phyloP scores from a whole-genome alignment of 2,888 invertebrate species.

The Druceiella hillmani region DNA sequence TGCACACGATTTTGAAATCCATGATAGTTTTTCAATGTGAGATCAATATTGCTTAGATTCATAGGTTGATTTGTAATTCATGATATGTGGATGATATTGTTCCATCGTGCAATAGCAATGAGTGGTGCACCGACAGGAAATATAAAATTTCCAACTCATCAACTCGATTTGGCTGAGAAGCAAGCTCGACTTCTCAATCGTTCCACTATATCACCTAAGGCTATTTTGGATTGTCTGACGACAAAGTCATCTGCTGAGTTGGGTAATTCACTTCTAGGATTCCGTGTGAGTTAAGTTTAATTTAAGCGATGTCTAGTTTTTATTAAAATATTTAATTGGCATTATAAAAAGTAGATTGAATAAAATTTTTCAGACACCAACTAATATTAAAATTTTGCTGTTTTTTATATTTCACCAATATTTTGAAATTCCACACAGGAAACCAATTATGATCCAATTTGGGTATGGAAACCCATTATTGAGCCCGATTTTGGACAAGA shows the following conservation, averaged over 20 bases:
- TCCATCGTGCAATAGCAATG: constrained; percentile 65
- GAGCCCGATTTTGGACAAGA: constrained; percentile 63
- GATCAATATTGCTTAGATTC: too few relatives aligned
- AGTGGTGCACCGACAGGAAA: constrained; percentile 57
- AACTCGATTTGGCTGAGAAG: constrained; percentile 52
- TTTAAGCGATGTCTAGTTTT: too few relatives aligned
- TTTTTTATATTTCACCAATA: too few relatives aligned
- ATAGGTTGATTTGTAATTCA: too few relatives aligned
- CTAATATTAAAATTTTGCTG: too few relatives aligned
- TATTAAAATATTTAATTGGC: too few relatives aligned
- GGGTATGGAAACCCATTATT: constrained; percentile 58
- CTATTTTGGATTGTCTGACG: constrained; percentile 56
- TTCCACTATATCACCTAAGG: constrained; percentile 44
- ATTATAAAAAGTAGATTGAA: too few relatives aligned
- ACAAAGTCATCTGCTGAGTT: constrained; percentile 41
- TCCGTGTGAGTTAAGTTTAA: constrained; percentile 37
- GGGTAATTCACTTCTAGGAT: constrained; percentile 39
- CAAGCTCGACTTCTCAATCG: constrained; percentile 59
- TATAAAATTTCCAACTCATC: constrained; percentile 47
- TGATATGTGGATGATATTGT: too few relatives aligned
- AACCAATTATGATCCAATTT: constrained; percentile 47
- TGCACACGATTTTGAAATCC: too few relatives aligned
- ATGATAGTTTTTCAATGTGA: too few relatives aligned
- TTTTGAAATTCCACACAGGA: too few relatives aligned
- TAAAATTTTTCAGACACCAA: too few relatives aligned